Evolutionary conservation across 2,888 invertebrate genomes (phyloP), one percentile per base, ranked within the genome.

Genomic region (Charanyca ferruginea): DNA sequence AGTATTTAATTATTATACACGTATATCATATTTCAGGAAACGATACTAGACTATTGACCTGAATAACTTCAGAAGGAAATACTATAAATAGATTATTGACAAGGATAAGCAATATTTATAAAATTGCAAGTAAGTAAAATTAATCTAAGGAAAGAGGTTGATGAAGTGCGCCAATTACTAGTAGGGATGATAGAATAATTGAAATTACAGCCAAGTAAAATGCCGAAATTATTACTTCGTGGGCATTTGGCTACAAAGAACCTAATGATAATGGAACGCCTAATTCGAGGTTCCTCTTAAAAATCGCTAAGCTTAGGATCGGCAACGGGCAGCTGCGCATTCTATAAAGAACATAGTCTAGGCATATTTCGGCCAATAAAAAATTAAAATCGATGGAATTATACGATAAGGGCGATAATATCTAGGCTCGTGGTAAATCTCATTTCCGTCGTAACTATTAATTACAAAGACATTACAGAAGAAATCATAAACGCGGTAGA

Each of bases 11-110:
- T 57, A 77, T 77, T 44, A 35, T 38, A 48, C 44, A 52, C 9
- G 25, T 45, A 44, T 51, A 49, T 78, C 51, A 57, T 59, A 66
- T 55, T 57, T 59, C 74, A 79, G 59, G 55, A 79, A 75, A 62
- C n/a, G 23, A 25, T 32, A 57, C 28, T 41, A 42, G 25, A 63
- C 44, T 55, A 62, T 13, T 58, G 79, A 79, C 61, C 79, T 62
- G 44, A 52, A 78, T 75, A 66, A 20, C 73, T 75, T 41, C 41
- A 73, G 18, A 58, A 75, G 66, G 73, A 44, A 72, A 45, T 68
- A 47, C 32, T 42, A 51, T 45, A 38, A 44, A 32, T 67, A 52
- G 41, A 9, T 5, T 16, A 52, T 18, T 42, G 41, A 53, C 35
- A 65, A 42, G 51, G 41, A 35, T 48, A 42, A 25, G 13, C 35